A percentile compares a stretch with the other conserved stretches of the same genome.
phyloP scores from a whole-genome alignment of 2,797 vertebrate genomes.

The Phrynocephalus vlangalii region DNA sequence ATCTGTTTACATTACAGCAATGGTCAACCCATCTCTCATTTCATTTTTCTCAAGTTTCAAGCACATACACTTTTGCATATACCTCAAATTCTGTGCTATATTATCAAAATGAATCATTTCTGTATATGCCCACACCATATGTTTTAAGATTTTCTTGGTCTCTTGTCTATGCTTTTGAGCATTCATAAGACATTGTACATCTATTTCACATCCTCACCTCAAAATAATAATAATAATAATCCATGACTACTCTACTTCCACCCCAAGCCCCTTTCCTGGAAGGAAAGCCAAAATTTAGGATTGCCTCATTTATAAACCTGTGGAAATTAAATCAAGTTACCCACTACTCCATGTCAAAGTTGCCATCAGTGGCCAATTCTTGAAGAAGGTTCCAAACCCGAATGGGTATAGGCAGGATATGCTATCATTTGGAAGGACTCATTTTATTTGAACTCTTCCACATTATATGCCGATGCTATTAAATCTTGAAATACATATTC shows the following conservation, averaged over 20 bases:
- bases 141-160: neutral
- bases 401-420: neutral
- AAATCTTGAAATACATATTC: neutral
- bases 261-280: neutral
- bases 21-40: neutral
- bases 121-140: neutral
- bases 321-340: neutral
- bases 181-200: neutral
- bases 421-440: neutral
- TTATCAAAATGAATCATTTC: neutral
- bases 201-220: neutral
- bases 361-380: neutral
- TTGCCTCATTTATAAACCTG: neutral
- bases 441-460: neutral
- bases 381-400: neutral
- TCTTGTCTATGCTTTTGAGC: neutral
- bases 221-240: too few species aligned
- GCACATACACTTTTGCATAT: neutral
- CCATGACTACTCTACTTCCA: neutral
- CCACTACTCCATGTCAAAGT: neutral
- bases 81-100: neutral
- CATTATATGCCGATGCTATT: neutral
- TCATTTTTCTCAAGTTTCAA: neutral
- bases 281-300: neutral
- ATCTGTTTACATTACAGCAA: neutral